Conservation (phyloP, 2,888 invertebrate species). For the Muscina levida region DNA sequence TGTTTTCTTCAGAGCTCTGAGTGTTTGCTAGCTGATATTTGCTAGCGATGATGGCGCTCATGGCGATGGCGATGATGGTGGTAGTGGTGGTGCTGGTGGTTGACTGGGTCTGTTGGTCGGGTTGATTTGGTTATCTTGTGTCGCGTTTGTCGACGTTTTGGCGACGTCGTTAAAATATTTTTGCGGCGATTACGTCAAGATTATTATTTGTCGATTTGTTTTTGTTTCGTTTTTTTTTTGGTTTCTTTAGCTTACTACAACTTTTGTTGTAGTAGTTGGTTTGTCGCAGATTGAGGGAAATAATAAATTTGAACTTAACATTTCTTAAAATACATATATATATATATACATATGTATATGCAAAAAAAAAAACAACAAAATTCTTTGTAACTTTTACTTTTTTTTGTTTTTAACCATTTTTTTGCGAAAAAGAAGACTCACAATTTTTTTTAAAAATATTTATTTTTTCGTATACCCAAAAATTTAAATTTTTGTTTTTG, state of each 20-base stretch:
- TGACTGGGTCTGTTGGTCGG: slow-evolving; percentile 30
- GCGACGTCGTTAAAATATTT: slow-evolving; percentile 64
- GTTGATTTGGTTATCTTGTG: slow-evolving; percentile 57
- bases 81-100: slow-evolving; percentile 27
- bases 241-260: not conserved
- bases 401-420: not conserved
- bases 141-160: slow-evolving; percentile 60
- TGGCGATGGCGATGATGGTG: not conserved
- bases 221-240: slow-evolving; percentile 38
- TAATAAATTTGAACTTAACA: too few relatives aligned
- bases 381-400: too few relatives aligned
- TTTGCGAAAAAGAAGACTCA: slow-evolving; percentile 50
- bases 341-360: not conserved
- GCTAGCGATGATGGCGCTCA: slow-evolving; percentile 11
- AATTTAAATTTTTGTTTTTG: slow-evolving; percentile 22
- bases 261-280: not conserved
- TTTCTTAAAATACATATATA: too few relatives aligned
- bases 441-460: slow-evolving; percentile 32
- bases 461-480: slow-evolving; percentile 28
- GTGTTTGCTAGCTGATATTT: slow-evolving; percentile 11
- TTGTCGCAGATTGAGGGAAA: not conserved
- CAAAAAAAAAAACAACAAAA: too few relatives aligned
- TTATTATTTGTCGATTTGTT: slow-evolving; percentile 59
- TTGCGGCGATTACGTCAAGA: slow-evolving; percentile 66
- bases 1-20: not conserved